Conservation (phyloP, 1,140 invertebrate species). For the Delia radicum region DNA sequence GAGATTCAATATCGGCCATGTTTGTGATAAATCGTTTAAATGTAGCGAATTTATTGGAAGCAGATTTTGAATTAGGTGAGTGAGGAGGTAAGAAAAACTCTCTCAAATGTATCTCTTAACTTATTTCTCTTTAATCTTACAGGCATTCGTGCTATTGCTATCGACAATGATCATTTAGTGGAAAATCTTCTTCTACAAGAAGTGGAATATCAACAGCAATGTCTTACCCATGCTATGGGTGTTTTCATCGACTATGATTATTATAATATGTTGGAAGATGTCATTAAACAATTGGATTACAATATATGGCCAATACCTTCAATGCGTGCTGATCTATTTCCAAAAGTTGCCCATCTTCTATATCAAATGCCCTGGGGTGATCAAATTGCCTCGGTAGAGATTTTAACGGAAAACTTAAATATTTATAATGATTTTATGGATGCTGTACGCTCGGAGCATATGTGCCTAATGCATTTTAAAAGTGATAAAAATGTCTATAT, state of each 20-base stretch:
- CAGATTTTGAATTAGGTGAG: conserved; percentile 52
- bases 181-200: conserved; percentile 50
- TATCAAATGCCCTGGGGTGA: conserved; percentile 54
- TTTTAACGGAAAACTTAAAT: conserved; percentile 44
- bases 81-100: no score
- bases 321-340: conserved; percentile 39
- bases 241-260: conserved; percentile 48
- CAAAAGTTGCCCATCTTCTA: conserved; percentile 49
- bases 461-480: conserved; percentile 54
- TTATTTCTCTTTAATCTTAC: not conserved
- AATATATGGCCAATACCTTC: conserved; percentile 53
- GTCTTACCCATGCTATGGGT: conserved; percentile 43
- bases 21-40: conserved; percentile 52
- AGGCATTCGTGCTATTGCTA: conserved; percentile 45
- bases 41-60: conserved; percentile 44
- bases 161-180: conserved; percentile 37
- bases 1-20: conserved; percentile 43
- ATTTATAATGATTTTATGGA: conserved; percentile 54
- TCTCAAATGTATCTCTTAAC: not conserved
- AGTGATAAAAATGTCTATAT: conserved; percentile 50
- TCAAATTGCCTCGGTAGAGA: conserved; percentile 52
- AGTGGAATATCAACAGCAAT: conserved; percentile 50
- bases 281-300: conserved; percentile 48
- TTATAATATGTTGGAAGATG: conserved; percentile 38
- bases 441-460: conserved; percentile 45